A percentile compares a stretch with the other conserved stretches of the same genome.
Conservation (phyloP, 2,113 vertebrate species). For the Xiphophorus hellerii region DNA sequence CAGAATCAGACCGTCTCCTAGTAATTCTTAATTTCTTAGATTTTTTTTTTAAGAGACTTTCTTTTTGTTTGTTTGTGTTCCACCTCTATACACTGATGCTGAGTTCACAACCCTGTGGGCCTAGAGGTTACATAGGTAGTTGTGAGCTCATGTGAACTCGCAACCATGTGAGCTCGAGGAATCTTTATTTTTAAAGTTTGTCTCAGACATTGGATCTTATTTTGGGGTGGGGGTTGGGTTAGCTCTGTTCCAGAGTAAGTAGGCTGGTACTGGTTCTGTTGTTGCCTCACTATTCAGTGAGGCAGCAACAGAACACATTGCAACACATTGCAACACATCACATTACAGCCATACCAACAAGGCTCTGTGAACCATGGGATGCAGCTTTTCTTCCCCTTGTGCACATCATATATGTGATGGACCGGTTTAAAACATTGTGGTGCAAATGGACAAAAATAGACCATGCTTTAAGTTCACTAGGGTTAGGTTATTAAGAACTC, state of each 20-base stretch:
- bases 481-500: background rate
- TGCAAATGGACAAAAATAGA: background rate
- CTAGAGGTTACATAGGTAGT: background rate
- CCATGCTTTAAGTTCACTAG: too few relatives aligned
- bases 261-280: background rate
- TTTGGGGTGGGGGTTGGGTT: background rate
- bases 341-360: slow-evolving; percentile 4
- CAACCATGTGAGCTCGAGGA: slow-evolving; percentile 10
- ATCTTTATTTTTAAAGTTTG: slow-evolving; percentile 26
- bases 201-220: slow-evolving; percentile 24
- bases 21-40: slow-evolving; percentile 27
- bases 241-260: slow-evolving; percentile 9
- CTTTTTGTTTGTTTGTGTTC: background rate
- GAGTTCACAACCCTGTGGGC: background rate
- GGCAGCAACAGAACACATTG: too few relatives aligned
- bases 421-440: background rate
- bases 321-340: too few relatives aligned
- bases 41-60: too few relatives aligned
- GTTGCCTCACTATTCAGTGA: slow-evolving; percentile 41
- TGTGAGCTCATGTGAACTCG: slow-evolving; percentile 21
- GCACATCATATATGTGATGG: too few relatives aligned
- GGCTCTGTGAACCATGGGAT: background rate
- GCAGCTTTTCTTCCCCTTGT: background rate
- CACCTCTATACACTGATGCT: background rate
- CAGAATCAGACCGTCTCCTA: slow-evolving; percentile 58